phyloP scores from a whole-genome alignment of 2,888 invertebrate genomes.

The Latrodectus elegans region DNA sequence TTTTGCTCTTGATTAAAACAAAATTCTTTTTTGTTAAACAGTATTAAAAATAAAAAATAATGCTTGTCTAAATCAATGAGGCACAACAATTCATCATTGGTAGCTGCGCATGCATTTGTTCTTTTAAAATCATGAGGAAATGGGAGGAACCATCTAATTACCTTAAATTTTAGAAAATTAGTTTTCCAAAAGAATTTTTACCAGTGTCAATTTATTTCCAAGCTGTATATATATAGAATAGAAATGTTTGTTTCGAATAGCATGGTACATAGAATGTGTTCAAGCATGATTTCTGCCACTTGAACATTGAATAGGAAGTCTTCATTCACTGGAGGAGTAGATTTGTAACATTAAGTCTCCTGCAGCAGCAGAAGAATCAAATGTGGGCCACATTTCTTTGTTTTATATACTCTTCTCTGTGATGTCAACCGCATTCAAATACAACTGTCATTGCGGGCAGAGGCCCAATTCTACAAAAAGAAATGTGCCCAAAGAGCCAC shows the following conservation, averaged over 20 bases:
- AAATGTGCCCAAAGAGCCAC: slow-evolving; percentile 49
- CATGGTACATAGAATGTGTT: slow-evolving; percentile 50
- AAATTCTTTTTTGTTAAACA: slow-evolving; percentile 8
- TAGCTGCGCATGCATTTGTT: slow-evolving; percentile 56
- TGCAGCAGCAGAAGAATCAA: slow-evolving; percentile 43
- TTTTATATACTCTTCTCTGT: slow-evolving; percentile 34
- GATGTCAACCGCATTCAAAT: slow-evolving; percentile 53
- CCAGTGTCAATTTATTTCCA: slow-evolving; percentile 49
- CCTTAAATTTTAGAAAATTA: slow-evolving; percentile 57
- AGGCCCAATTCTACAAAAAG: slow-evolving; percentile 51
- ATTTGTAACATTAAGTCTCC: slow-evolving; percentile 45
- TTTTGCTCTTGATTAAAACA: slow-evolving; percentile 39
- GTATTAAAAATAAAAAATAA: neutral
- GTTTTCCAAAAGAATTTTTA: slow-evolving; percentile 39
- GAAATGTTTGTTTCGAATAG: slow-evolving; percentile 55
- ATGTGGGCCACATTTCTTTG: slow-evolving; percentile 35
- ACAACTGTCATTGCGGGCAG: slow-evolving; percentile 55
- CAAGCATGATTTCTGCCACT: slow-evolving; percentile 38
- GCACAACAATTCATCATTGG: slow-evolving; percentile 29
- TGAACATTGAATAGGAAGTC: slow-evolving; percentile 61
- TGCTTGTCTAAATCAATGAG: too few relatives aligned
- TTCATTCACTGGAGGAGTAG: slow-evolving; percentile 18
- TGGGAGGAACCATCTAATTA: slow-evolving; percentile 50
- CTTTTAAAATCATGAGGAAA: slow-evolving; percentile 30
- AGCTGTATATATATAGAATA: slow-evolving; percentile 66